A percentile compares a stretch with the other conserved stretches of the same genome.
Conservation (phyloP, 2,113 vertebrate species). For the Columba livia region DNA sequence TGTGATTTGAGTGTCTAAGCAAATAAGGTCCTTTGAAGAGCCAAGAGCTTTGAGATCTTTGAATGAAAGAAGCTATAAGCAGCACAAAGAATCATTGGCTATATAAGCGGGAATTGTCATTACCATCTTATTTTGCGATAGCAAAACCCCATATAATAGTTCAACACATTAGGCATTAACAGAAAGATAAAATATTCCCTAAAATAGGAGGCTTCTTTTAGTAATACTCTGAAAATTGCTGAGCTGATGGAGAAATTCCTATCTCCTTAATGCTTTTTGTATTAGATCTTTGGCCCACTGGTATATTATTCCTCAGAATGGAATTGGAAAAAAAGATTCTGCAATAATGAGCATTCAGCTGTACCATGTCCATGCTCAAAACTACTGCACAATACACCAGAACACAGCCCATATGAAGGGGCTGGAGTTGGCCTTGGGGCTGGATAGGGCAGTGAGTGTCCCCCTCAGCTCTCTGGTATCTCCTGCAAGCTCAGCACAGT, state of each 20-base stretch:
- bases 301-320: neutral
- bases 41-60: slow-evolving; percentile 38
- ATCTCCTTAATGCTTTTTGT: slow-evolving; percentile 41
- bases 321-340: neutral
- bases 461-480: neutral
- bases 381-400: neutral
- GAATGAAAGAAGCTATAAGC: slow-evolving; percentile 36
- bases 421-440: neutral
- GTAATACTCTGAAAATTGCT: slow-evolving; percentile 27
- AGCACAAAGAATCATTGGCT: slow-evolving; percentile 42
- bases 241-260: slow-evolving; percentile 43
- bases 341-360: neutral
- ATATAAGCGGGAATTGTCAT: slow-evolving; percentile 6
- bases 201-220: slow-evolving; percentile 33
- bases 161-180: slow-evolving; percentile 42
- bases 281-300: slow-evolving; percentile 39
- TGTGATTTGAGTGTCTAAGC: slow-evolving; percentile 1
- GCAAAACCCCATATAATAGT: slow-evolving; percentile 37
- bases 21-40: slow-evolving; percentile 33
- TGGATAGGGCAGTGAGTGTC: neutral
- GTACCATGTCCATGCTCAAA: neutral
- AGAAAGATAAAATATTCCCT: slow-evolving; percentile 43
- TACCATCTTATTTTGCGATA: slow-evolving; percentile 49
- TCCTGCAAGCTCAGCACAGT: slow-evolving; percentile 3
- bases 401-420: neutral